phyloP scores from a whole-genome alignment of 2,113 vertebrate species.

The Reinhardtius hippoglossoides region DNA sequence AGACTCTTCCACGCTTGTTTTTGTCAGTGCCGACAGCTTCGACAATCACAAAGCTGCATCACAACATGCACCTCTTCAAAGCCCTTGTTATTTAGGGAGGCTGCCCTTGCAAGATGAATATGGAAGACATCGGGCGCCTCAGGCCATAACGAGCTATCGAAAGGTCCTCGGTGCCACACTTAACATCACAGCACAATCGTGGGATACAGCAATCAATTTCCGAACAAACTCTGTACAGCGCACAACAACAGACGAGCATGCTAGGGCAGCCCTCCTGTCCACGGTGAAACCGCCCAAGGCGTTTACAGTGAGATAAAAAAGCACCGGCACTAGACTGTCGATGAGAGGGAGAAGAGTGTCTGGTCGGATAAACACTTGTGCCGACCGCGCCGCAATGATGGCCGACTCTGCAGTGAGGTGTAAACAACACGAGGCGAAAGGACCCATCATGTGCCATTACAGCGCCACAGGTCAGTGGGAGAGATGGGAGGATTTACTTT shows the following conservation, averaged over 20 bases:
- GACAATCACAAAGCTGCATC: conserved; percentile 28
- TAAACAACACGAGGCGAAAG: conserved; percentile 34
- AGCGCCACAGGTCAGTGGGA: conserved; percentile 34
- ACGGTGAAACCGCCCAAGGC: conserved; percentile 31
- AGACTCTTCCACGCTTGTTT: background rate
- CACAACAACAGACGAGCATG: conserved; percentile 45
- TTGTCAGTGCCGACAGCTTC: background rate
- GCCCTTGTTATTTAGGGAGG: conserved; percentile 35
- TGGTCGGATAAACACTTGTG: conserved; percentile 44
- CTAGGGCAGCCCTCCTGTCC: conserved; percentile 44
- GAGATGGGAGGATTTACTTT: conserved; percentile 1
- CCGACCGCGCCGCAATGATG: too few species aligned
- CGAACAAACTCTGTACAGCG: conserved; percentile 22
- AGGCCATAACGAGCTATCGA: conserved; percentile 62
- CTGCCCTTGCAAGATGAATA: conserved; percentile 43
- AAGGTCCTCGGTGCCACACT: conserved; percentile 46
- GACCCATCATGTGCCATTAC: conserved; percentile 23
- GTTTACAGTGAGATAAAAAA: conserved; percentile 58
- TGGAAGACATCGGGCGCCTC: conserved; percentile 46
- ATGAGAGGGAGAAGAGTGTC: conserved; percentile 58
- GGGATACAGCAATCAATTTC: conserved; percentile 67
- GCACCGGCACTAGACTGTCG: conserved; percentile 47
- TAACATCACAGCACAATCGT: conserved; percentile 61
- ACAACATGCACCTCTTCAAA: conserved; percentile 36
- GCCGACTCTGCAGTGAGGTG: background rate